Evolutionary conservation across 2,888 invertebrate species (phyloP), one percentile per base, ranked within the genome.

Genomic region (Criorhina ranunculi): DNA sequence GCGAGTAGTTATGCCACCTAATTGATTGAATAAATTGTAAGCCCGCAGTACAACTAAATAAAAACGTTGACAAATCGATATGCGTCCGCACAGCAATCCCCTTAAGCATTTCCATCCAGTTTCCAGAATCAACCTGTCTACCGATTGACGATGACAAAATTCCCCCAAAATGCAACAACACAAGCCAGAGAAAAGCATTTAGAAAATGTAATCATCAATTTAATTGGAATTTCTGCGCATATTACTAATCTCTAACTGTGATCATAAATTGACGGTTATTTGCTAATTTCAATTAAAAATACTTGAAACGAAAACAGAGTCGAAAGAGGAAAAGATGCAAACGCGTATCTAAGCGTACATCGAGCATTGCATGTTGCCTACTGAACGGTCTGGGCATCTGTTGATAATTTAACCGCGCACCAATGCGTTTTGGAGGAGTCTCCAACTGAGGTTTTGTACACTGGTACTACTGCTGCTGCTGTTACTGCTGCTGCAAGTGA

Each of bases 1-100:
- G 8, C 44, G 40, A 17, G 42, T 24, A 29, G 19, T 33, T 15
- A 19, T 8, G 19, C 49, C 8, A 24, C 35, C 93, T 93, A 73
- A 85, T 66, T 57, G 72, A 66, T 66, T 72, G 66, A 77, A 77
- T 72, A 69, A 55, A 73, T 62, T 73, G 15, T 64, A 33, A 33
- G 2, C 55, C 33, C 5, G 19, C n/a, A 19, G 3, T 75, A 42
- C 46, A 55, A 37, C 35, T 44, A 42, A 60, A 62, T 24, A 29
- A 9, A n/a, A 37, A 37, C 31, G 8, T 15, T 55, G 73, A 62
- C 64, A 75, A 75, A 75, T 75, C 24, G 15, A 15, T 37, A 51
- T 29, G 17, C 37, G 29, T 35, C 37, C 11, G 8, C 24, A 6
- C 40, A 11, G 35, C 8, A 33, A 17, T 17, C 33, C n/a, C 44